These are phyloP conservation scores for Heteromurus nitidus DNA, from an alignment of 2,888 invertebrate genomes.

Conservation along the genomic window DNA sequence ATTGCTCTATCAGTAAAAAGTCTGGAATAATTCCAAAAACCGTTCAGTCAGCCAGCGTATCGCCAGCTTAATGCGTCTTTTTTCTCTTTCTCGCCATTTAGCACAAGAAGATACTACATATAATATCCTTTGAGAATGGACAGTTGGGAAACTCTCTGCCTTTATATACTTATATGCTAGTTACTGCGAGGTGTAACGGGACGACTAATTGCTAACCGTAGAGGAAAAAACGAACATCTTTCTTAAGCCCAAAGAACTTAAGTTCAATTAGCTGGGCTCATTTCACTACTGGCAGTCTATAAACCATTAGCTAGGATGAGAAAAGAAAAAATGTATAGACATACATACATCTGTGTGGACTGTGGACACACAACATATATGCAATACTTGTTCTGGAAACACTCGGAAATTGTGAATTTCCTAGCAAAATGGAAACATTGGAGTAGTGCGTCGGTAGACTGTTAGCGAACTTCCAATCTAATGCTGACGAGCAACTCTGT, in stretches of 20 bases:
- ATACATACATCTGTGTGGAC: no score
- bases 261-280: slow-evolving; percentile 56
- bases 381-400: no score
- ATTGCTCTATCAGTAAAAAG: slow-evolving; percentile 31
- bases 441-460: no score
- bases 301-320: slow-evolving; percentile 34
- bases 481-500: no score
- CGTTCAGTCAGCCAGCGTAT: slow-evolving; percentile 26
- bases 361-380: no score
- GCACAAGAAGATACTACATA: slow-evolving; percentile 33
- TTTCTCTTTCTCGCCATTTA: slow-evolving; percentile 29
- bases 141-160: no score
- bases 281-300: slow-evolving; percentile 44
- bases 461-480: no score
- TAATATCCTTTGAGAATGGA: slow-evolving; percentile 3
- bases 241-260: slow-evolving; percentile 39
- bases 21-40: slow-evolving; percentile 55
- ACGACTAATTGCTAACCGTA: slow-evolving; percentile 41
- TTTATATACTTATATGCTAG: no score
- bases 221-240: slow-evolving; percentile 9
- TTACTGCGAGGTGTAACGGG: background rate
- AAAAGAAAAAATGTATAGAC: slow-evolving; percentile 4
- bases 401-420: no score
- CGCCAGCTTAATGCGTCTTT: slow-evolving; percentile 23
- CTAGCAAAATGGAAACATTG: no score